Conservation (phyloP, 1,140 invertebrate species). For the Diorhabda carinulata region DNA sequence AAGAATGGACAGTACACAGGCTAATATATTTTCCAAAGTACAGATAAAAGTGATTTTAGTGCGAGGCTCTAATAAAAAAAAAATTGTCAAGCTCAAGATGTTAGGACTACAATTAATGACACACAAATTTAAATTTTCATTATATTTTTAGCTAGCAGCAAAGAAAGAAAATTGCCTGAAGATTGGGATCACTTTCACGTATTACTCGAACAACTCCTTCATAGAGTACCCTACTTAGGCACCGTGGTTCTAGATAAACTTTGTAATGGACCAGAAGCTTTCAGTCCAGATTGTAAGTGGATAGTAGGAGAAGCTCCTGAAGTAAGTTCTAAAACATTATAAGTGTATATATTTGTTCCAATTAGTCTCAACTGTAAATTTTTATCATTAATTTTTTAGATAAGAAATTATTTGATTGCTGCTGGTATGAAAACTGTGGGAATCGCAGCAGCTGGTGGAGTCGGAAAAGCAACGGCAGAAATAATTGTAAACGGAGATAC, state of each 20-base stretch:
- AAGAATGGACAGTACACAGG: too few relatives aligned
- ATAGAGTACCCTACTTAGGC: slow-evolving; percentile 75
- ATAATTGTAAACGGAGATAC: slow-evolving; percentile 81
- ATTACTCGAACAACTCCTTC: slow-evolving; percentile 78
- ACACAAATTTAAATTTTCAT: not conserved
- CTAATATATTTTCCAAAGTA: too few relatives aligned
- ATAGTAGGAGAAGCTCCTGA: slow-evolving; percentile 90
- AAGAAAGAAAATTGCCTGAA: slow-evolving; percentile 63
- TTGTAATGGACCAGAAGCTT: slow-evolving; percentile 86
- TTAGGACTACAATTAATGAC: too few relatives aligned
- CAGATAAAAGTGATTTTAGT: too few relatives aligned
- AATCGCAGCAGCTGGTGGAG: slow-evolving; percentile 87
- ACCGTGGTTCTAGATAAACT: slow-evolving; percentile 71
- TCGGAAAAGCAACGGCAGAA: slow-evolving; percentile 87
- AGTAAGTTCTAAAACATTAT: slow-evolving; percentile 48
- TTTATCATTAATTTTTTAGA: slow-evolving; percentile 50
- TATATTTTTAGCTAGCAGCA: slow-evolving; percentile 47
- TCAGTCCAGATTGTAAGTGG: slow-evolving; percentile 90
- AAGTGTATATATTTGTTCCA: not conserved
- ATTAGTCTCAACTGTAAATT: not conserved
- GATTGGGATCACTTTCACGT: slow-evolving; percentile 97
- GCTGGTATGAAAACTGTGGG: slow-evolving; percentile 95
- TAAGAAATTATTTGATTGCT: slow-evolving; percentile 92
- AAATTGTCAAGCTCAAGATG: too few relatives aligned
- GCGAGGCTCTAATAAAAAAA: too few relatives aligned